Conservation (phyloP, 2,113 vertebrate genomes). For the Hippocampus barbouri region DNA sequence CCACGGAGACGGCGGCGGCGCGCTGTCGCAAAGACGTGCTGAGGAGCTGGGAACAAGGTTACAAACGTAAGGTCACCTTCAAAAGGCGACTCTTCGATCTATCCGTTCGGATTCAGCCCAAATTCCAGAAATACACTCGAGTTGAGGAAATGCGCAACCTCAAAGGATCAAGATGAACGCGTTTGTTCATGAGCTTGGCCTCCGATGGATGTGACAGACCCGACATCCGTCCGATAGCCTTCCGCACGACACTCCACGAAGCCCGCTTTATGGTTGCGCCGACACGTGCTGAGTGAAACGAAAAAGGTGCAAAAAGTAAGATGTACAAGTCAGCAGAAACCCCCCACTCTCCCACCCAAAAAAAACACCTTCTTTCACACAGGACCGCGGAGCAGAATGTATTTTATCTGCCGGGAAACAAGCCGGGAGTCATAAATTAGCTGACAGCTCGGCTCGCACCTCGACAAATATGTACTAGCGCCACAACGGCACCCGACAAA, state of each 20-base stretch:
- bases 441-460: constrained; percentile 43
- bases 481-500: constrained; percentile 26
- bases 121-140: too few relatives aligned
- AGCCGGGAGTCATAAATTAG: constrained; percentile 68
- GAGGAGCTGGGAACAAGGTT: constrained; percentile 1
- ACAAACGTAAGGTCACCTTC: not conserved
- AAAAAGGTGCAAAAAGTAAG: not conserved
- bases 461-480: constrained; percentile 42
- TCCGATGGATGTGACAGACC: not conserved
- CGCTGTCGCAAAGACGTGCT: constrained; percentile 28
- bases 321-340: not conserved
- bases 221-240: not conserved
- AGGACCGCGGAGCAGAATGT: not conserved
- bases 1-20: constrained; percentile 19
- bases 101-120: not conserved
- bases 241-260: not conserved
- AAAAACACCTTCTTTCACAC: not conserved
- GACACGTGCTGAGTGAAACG: not conserved
- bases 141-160: constrained; percentile 16
- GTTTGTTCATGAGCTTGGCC: not conserved
- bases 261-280: not conserved
- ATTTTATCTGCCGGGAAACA: constrained; percentile 17
- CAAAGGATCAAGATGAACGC: not conserved
- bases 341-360: not conserved
- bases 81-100: not conserved